Base-by-base conservation (phyloP, 2,888 invertebrate genomes). In the Keiferia lycopersicella region DNA sequence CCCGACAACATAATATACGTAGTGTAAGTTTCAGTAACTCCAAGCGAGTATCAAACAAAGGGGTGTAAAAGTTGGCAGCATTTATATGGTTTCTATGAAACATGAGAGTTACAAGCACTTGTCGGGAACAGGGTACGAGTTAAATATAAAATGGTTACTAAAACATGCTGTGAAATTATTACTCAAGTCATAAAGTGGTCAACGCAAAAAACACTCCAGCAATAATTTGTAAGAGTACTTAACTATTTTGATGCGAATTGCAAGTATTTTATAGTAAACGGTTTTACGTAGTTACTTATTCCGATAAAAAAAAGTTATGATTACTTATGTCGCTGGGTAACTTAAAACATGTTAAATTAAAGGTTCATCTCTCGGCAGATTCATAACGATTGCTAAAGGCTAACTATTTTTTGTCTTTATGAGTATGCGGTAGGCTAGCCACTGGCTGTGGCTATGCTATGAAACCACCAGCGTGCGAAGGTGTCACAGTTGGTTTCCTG, bases 401-500 rank as follows among this genome's bases (percentile, higher is more conserved):
- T 26, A 26, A 26, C 3, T 26, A 6, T 6, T 6, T 26, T 4
- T 26, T 26, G 26, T 4, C n/a, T n/a, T n/a, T n/a, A n/a, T n/a
- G n/a, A n/a, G n/a, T n/a, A n/a, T n/a, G n/a, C n/a, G n/a, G n/a
- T n/a, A n/a, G n/a, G n/a, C 20, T 20, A 20, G 18, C 20, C 20
- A 11, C 20, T 20, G 14, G 30, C 34, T 45, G n/a, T n/a, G 26
- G 39, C 39, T 38, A 34, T 4, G 34, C n/a, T 39, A 18, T 41
- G 16, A 64, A 51, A 30, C 14, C 59, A 45, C 50, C 41, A 3
- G 14, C 67, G 68, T 70, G 72, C 65, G 71, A 72, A 77, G 76
- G 78, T 79, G 79, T 78, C 75, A 79, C 77, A 78, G 73, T 65
- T 68, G 74, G 79, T 72, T 86, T 87, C 87, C 87, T 82, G 87